Base-by-base conservation (phyloP, 1,140 invertebrate genomes). In the Antheraea pernyi region DNA sequence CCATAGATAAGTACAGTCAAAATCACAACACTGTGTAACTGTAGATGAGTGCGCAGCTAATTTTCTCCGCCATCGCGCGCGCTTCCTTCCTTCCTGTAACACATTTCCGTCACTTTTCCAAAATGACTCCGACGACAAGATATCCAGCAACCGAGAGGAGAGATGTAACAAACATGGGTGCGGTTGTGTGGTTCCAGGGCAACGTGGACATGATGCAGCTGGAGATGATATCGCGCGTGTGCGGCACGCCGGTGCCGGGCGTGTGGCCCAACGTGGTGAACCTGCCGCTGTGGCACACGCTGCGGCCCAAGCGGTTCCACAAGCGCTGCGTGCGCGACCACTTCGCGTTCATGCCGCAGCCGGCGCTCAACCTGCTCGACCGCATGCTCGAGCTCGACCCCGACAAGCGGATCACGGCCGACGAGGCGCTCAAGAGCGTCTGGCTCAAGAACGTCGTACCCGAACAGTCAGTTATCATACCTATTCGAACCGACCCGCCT, bases 251-350 rank as follows among this genome's bases (percentile, higher is more conserved):
- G 0, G 96, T 96, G 68, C 98, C 99, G 0, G 98, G 97, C n/a
- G 97, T 98, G 59, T 99, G 99, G 99, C 99, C 99, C 0, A 96
- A 97, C 84, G 99, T 99, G 19, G 98, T 98, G 70, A 97, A 98
- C 86, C 93, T 99, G 62, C 98, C 98, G 2, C 94, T 97, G 0
- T 99, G 98, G 95, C 95, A 98, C 82, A 96, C 97, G 16, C 94
- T 99, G 18, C 97, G 98, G 85, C 97, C 98, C 36, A 99, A 99
- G 91, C 98, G 98, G 76, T 95, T 96, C 48, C 96, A 99, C 91
- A 94, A 97, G 72, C 94, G 99, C 69, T 95, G 96, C 73, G 92
- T 99, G 19, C 93, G 98, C 58, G 98, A 99, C 83, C 97, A 99
- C 82, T 99, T 99, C 91, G 94, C 95, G 42, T 97, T 97, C 86